phyloP scores from a whole-genome alignment of 2,113 vertebrate genomes.

The Neolamprologus devosi region DNA sequence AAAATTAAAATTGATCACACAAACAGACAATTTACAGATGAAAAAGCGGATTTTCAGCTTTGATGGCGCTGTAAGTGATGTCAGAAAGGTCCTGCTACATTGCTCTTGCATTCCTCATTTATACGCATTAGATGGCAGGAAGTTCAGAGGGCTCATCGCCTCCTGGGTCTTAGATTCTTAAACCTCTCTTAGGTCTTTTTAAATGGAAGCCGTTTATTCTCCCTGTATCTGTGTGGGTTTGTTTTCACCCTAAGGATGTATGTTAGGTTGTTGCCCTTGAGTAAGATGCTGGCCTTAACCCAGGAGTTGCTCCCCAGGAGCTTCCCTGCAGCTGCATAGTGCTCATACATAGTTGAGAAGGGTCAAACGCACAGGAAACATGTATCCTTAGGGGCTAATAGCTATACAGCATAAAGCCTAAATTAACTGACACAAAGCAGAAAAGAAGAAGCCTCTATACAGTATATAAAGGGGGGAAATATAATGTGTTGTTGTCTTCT shows the following conservation, averaged over 20 bases:
- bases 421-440: not conserved
- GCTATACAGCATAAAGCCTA: not conserved
- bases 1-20: not conserved
- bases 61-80: not conserved
- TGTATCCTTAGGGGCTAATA: not conserved
- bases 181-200: not conserved
- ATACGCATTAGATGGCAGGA: not conserved
- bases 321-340: not conserved
- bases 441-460: not conserved
- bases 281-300: not conserved
- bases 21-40: not conserved
- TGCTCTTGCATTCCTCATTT: not conserved
- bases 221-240: not conserved
- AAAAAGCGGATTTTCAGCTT: slow-evolving; percentile 13
- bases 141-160: not conserved
- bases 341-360: not conserved
- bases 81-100: slow-evolving; percentile 12
- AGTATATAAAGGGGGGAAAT: not conserved
- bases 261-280: slow-evolving; percentile 14
- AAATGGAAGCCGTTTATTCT: not conserved
- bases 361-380: not conserved
- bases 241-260: not conserved
- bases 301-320: not conserved
- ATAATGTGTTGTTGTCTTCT: not conserved
- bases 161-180: not conserved